These are phyloP conservation scores for Cheilosia scutellata DNA, from an alignment of 2,888 invertebrate genomes.

Conservation along the genomic window DNA sequence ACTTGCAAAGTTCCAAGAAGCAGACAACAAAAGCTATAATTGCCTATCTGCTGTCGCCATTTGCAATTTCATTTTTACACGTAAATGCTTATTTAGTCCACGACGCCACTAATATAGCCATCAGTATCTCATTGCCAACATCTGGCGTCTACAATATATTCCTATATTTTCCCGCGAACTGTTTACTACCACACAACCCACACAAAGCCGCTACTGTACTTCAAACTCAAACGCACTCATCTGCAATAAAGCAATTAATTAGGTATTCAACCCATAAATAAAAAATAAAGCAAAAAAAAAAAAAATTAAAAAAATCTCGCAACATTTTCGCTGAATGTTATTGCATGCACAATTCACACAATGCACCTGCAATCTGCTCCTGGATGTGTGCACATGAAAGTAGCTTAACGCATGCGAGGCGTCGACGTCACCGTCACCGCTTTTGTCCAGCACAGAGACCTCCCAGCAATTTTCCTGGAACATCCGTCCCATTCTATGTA, in stretches of 20 bases:
- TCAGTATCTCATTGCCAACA: conserved; percentile 4
- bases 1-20: conserved; percentile 19
- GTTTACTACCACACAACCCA: not conserved
- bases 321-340: conserved; percentile 35
- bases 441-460: conserved; percentile 41
- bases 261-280: conserved; percentile 55
- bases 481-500: conserved; percentile 63
- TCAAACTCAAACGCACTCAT: conserved; percentile 14
- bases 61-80: conserved; percentile 22
- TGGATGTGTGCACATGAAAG: conserved; percentile 9
- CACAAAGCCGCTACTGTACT: not conserved
- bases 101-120: conserved; percentile 14
- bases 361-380: conserved; percentile 46
- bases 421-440: conserved; percentile 8
- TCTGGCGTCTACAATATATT: not conserved
- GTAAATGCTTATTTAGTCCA: conserved; percentile 39
- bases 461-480: conserved; percentile 62
- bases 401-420: conserved; percentile 26
- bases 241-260: conserved; percentile 47
- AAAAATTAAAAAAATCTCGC: conserved; percentile 13
- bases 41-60: conserved; percentile 21
- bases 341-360: conserved; percentile 55
- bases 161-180: conserved; percentile 14
- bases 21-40: conserved; percentile 12
- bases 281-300: conserved; percentile 37